Evolutionary conservation across 2,113 vertebrate genomes (phyloP).

Genomic region (Gyps fulvus): DNA sequence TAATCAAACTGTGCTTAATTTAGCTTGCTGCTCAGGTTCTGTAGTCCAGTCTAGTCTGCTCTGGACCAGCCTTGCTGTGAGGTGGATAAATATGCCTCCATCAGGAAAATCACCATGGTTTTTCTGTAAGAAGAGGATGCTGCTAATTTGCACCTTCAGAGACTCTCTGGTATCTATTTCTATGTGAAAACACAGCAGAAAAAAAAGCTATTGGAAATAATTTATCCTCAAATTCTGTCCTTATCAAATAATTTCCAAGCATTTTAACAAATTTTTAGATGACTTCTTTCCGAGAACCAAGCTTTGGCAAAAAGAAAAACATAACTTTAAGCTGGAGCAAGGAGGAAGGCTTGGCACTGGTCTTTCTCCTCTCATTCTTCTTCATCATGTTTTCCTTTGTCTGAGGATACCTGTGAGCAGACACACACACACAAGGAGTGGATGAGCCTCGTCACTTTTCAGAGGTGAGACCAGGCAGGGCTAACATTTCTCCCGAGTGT

Average conservation of each 20-base stretch:
- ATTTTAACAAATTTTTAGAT: neutral
- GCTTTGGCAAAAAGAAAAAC: neutral
- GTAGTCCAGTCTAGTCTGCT: neutral
- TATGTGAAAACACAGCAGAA: neutral
- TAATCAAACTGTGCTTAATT: neutral
- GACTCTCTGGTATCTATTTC: neutral
- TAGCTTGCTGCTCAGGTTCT: neutral
- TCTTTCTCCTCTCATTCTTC: neutral
- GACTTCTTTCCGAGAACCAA: neutral
- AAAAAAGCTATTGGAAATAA: neutral
- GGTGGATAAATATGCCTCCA: neutral
- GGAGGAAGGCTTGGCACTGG: neutral
- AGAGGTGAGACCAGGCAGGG: neutral
- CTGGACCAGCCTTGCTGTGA: neutral
- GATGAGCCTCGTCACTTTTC: accelerated
- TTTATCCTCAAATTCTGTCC: neutral
- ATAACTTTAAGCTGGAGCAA: neutral
- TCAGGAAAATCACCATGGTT: neutral
- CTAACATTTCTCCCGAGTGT: neutral
- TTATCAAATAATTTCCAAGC: neutral
- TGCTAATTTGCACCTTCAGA: neutral
- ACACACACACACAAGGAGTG: neutral
- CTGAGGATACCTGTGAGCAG: neutral
- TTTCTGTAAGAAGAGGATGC: neutral
- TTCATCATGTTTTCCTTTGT: neutral